Conservation (phyloP, 2,113 vertebrate genomes). For the Hemiprocne comata region DNA sequence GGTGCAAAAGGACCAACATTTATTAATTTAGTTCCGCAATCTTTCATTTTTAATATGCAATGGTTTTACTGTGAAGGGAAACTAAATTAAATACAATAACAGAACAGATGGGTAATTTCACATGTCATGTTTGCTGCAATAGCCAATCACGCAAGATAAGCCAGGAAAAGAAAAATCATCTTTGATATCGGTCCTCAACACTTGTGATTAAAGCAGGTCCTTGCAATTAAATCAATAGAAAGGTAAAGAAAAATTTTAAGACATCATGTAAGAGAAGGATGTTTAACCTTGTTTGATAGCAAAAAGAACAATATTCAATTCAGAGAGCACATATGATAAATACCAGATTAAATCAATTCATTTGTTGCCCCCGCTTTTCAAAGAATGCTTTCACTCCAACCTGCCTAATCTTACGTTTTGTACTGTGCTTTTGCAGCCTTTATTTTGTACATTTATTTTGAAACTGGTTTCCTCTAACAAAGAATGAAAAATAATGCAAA, state of each 20-base stretch:
- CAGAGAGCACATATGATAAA: neutral
- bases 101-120: neutral
- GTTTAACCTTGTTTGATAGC: neutral
- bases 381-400: neutral
- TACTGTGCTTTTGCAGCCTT: neutral
- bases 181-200: too few relatives aligned
- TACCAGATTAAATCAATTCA: neutral
- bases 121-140: neutral
- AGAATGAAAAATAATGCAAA: neutral
- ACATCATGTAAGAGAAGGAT: neutral
- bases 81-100: conserved; percentile 22
- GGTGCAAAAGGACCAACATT: neutral
- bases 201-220: neutral
- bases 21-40: conserved; percentile 4
- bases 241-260: conserved; percentile 10
- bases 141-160: neutral
- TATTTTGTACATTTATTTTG: neutral
- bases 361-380: neutral
- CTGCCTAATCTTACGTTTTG: neutral
- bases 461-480: neutral
- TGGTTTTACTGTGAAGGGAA: neutral
- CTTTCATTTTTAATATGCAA: conserved; percentile 6
- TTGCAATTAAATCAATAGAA: conserved; percentile 4
- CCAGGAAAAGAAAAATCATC: neutral
- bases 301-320: neutral